These are phyloP conservation scores for Drosophila kikkawai DNA, from an alignment of 1,140 invertebrate genomes.

Conservation along the genomic window DNA sequence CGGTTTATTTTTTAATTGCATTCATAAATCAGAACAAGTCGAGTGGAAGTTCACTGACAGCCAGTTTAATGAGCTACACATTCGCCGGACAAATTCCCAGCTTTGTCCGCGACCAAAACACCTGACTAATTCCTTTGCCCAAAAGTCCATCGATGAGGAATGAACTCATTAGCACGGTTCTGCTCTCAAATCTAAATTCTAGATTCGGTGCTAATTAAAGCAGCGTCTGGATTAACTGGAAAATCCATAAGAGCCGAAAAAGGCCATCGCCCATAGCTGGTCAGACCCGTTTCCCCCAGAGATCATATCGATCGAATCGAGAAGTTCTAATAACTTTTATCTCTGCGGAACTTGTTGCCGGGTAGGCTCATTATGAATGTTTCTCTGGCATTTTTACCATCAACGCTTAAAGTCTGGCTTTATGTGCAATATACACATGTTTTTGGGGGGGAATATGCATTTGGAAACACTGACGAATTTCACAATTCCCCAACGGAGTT, in stretches of 20 bases:
- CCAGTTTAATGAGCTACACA: slow-evolving; percentile 26
- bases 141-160: slow-evolving; percentile 27
- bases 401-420: neutral
- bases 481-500: slow-evolving; percentile 28
- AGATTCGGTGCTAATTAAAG: slow-evolving; percentile 65
- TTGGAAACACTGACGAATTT: slow-evolving; percentile 35
- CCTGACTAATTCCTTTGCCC: slow-evolving; percentile 28
- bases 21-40: slow-evolving; percentile 50
- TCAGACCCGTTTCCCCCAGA: slow-evolving; percentile 40
- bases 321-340: slow-evolving; percentile 32
- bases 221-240: slow-evolving; percentile 64
- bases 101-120: slow-evolving; percentile 38
- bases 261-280: slow-evolving; percentile 56
- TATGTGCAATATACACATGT: slow-evolving; percentile 23
- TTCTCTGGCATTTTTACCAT: slow-evolving; percentile 29
- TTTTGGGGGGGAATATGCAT: slow-evolving; percentile 8
- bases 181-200: slow-evolving; percentile 33
- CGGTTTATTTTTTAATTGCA: slow-evolving; percentile 51
- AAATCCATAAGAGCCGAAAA: slow-evolving; percentile 43
- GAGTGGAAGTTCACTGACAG: slow-evolving; percentile 36
- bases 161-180: slow-evolving; percentile 66
- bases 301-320: slow-evolving; percentile 14
- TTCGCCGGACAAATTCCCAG: slow-evolving; percentile 45
- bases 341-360: slow-evolving; percentile 26
- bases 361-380: slow-evolving; percentile 19